Evolutionary conservation across 2,888 invertebrate genomes (phyloP).

Genomic region (Dicyrtomina minuta): DNA sequence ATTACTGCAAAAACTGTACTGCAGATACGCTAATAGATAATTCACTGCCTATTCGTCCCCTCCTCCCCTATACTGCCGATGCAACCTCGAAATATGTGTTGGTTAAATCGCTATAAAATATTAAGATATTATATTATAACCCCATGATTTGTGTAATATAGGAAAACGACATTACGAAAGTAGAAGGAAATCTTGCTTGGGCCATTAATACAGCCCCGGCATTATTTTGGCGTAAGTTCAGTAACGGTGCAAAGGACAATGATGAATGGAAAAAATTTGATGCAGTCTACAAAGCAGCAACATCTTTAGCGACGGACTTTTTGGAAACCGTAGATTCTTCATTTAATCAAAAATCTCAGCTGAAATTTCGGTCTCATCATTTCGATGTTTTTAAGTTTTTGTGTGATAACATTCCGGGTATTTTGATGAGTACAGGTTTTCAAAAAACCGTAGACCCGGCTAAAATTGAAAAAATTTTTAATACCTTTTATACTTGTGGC

Average conservation of each 20-base stretch:
- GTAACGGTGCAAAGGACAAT: not conserved
- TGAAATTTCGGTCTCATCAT: constrained; percentile 23
- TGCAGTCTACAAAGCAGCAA: constrained; percentile 38
- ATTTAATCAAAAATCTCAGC: constrained; percentile 20
- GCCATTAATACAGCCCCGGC: constrained; percentile 17
- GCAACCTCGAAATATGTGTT: too few species aligned
- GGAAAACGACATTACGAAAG: not conserved
- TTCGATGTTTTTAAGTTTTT: constrained; percentile 42
- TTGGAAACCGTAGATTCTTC: constrained; percentile 31
- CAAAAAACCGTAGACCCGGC: constrained; percentile 28
- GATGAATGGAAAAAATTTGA: constrained; percentile 42
- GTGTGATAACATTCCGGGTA: constrained; percentile 39
- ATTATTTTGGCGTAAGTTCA: constrained; percentile 21
- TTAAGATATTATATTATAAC: too few species aligned
- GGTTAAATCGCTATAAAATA: too few species aligned
- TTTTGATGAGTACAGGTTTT: constrained; percentile 32
- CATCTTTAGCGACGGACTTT: constrained; percentile 34
- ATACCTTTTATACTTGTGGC: constrained; percentile 45
- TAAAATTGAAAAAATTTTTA: constrained; percentile 41
- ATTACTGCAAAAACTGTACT: too few species aligned
- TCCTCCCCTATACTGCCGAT: too few species aligned
- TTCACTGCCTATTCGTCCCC: too few species aligned
- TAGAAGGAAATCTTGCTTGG: constrained; percentile 25
- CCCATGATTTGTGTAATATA: not conserved
- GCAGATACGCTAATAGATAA: too few species aligned